phyloP scores from a whole-genome alignment of 2,888 invertebrate genomes.

The Aphidius colemani region DNA sequence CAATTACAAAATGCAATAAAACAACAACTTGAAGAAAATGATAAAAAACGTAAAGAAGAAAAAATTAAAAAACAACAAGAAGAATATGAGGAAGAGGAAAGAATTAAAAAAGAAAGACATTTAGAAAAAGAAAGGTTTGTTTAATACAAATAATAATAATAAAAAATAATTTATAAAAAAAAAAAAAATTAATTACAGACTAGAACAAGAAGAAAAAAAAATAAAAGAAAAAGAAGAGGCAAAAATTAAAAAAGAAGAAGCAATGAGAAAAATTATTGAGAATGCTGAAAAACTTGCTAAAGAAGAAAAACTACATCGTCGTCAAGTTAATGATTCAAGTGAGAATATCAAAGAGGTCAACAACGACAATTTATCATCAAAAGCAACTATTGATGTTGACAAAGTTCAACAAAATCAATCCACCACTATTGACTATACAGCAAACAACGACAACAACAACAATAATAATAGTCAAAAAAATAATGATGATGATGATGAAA shows the following conservation, averaged over 20 bases:
- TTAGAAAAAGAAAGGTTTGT: constrained; percentile 47
- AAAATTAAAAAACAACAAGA: constrained; percentile 74
- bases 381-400: constrained; percentile 5
- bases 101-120: constrained; percentile 75
- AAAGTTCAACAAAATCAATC: neutral
- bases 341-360: constrained; percentile 11
- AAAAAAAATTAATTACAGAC: constrained; percentile 39
- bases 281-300: constrained; percentile 74
- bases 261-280: constrained; percentile 76
- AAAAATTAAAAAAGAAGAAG: constrained; percentile 75
- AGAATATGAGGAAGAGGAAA: constrained; percentile 80
- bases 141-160: neutral
- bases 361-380: constrained; percentile 9
- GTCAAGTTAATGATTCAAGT: constrained; percentile 38
- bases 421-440: neutral
- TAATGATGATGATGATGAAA: constrained; percentile 10
- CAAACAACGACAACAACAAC: neutral
- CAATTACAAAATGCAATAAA: constrained; percentile 87
- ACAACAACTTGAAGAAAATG: constrained; percentile 83
- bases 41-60: constrained; percentile 76
- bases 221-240: constrained; percentile 72
- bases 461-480: constrained; percentile 5
- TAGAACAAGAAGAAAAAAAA: constrained; percentile 74
- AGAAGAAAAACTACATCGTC: constrained; percentile 63
- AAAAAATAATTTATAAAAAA: no score